Conservation (phyloP, 2,888 invertebrate genomes). For the Drosophila prostipennis region DNA sequence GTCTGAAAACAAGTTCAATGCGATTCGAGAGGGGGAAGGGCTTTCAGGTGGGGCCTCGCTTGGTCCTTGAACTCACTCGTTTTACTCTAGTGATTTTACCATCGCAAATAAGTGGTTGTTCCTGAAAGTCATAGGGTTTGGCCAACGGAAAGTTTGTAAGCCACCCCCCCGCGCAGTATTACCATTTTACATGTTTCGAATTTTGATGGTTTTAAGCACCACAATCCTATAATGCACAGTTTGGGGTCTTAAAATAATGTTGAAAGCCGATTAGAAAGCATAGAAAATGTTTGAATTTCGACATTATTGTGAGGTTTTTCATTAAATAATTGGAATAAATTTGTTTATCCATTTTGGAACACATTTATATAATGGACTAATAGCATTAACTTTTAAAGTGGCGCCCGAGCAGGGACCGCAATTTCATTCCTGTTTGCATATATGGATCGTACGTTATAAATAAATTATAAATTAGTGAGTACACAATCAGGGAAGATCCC, state of each 20-base stretch:
- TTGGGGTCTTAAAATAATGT: not conserved
- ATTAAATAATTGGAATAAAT: too few species aligned
- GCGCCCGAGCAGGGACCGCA: too few species aligned
- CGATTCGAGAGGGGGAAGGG: not conserved
- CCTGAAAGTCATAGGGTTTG: slow-evolving; percentile 4
- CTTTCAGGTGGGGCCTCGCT: not conserved
- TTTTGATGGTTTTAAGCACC: not conserved
- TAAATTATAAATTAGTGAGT: too few species aligned
- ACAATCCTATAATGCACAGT: not conserved
- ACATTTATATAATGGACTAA: too few species aligned
- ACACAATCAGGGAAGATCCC: too few species aligned
- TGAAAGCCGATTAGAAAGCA: not conserved
- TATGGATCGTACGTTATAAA: too few species aligned
- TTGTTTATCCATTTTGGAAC: too few species aligned
- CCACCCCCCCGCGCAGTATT: not conserved
- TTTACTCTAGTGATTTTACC: not conserved
- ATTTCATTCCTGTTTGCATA: too few species aligned
- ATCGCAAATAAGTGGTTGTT: slow-evolving; percentile 14
- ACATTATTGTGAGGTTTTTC: too few species aligned
- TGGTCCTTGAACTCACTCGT: slow-evolving; percentile 17
- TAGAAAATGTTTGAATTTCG: too few species aligned
- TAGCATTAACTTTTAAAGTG: too few species aligned
- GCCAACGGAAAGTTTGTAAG: slow-evolving; percentile 1
- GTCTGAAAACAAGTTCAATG: slow-evolving; percentile 20
- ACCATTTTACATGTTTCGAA: too few species aligned